Evolutionary conservation across 2,113 vertebrate species (phyloP).

Genomic region (Hystrix cristata): DNA sequence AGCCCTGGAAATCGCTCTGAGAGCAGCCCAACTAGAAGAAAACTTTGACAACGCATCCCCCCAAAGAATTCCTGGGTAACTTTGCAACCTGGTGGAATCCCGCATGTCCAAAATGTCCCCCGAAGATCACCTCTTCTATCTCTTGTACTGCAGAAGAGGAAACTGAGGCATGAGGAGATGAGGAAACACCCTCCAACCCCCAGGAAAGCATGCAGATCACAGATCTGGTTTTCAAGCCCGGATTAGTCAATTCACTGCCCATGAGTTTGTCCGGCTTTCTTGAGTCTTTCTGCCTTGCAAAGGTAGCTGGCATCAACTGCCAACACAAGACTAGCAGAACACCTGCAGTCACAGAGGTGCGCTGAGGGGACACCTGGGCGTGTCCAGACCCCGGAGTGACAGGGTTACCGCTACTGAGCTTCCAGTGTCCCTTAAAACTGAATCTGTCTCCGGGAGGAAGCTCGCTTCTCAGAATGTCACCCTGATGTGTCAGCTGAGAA

Average conservation of each 20-base stretch:
- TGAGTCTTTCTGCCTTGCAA: neutral
- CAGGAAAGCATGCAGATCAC: neutral
- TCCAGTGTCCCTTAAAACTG: neutral
- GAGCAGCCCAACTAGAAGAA: neutral
- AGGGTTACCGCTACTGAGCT: rapidly evolving
- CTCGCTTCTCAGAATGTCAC: neutral
- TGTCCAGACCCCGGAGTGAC: rapidly evolving
- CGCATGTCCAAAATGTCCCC: neutral
- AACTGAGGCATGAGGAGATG: no score
- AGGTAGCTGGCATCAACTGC: neutral
- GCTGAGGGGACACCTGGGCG: rapidly evolving
- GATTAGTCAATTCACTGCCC: neutral
- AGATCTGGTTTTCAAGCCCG: neutral
- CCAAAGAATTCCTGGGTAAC: neutral
- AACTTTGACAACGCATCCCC: neutral
- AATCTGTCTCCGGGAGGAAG: neutral
- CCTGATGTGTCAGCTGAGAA: neutral
- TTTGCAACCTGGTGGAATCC: neutral
- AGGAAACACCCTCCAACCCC: neutral
- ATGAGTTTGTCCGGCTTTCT: neutral
- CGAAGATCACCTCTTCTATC: neutral
- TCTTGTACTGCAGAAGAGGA: neutral
- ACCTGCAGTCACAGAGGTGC: neutral
- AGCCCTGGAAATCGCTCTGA: neutral
- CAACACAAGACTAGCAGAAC: neutral